Base-by-base conservation (phyloP, 2,888 invertebrate species). In the Arctia plantaginis region DNA sequence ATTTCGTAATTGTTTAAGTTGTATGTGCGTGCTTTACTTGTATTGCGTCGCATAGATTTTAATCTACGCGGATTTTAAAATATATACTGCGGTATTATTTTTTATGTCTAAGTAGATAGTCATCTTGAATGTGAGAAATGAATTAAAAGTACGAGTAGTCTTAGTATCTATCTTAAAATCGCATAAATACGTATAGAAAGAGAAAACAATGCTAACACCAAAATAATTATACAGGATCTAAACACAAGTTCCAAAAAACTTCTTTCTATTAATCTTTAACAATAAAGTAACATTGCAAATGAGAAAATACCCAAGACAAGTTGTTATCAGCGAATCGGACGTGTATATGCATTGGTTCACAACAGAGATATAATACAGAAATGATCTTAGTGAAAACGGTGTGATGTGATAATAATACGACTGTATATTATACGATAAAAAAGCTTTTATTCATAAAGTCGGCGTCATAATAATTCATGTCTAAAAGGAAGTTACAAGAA, bases 1-100 rank as follows among this genome's bases (percentile, higher is more conserved):
- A 80, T 83, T 74, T 76, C 78, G 71, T 80, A 83, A 83, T 77
- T 69, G 67, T 77, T 81, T 69, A 73, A 77, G 66, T 76, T 69
- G 70, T n/a, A 74, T 47, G 72, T 70, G 75, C 74, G 72, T 72
- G 75, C 76, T 74, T 78, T 74, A 74, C 72, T 64, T 20, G 66
- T 66, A 74, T 77, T 74, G 71, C 74, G 66, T 66, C 59, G 23
- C 68, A 59, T 47, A 72, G 80, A 83, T 83, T 70, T 35, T 70
- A 77, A 83, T 83, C 82, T 73, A 69, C 67, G 73, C 73, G 77
- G 44, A 73, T 78, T 77, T 69, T 74, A 82, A 81, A 71, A 79
- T 27, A 78, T 69, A 71, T 51, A 51, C 51, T 64, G 68, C 39
- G 30, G 65, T 62, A 33, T 33, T 30, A 67, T 75, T 44, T 66